A percentile compares a stretch with the other conserved stretches of the same genome.
Evolutionary conservation across 2,113 vertebrate species (phyloP).

Genomic region (Microtus richardsoni): DNA sequence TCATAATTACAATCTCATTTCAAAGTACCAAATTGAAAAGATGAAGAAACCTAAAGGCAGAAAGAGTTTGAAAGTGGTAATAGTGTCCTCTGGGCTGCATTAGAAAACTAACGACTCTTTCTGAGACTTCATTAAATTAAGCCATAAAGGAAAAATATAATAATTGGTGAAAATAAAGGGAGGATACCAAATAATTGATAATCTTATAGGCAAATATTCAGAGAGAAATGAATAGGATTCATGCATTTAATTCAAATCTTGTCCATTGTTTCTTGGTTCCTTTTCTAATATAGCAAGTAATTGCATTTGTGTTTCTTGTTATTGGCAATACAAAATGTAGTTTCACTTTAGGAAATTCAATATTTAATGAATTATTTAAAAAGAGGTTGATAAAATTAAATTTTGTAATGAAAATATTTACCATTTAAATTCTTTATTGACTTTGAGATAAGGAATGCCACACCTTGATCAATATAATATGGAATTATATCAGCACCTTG

Average conservation of each 20-base stretch:
- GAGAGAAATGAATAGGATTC: constrained; percentile 15
- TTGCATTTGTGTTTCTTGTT: constrained; percentile 25
- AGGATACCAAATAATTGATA: constrained; percentile 15
- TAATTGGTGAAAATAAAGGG: neutral
- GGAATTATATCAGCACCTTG: constrained; percentile 45
- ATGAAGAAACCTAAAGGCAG: constrained; percentile 64
- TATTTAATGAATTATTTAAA: constrained; percentile 51
- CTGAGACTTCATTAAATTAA: constrained; percentile 72
- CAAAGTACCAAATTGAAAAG: constrained; percentile 63
- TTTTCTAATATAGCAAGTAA: constrained; percentile 37
- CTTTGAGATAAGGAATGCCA: neutral
- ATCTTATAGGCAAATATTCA: neutral
- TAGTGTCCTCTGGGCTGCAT: constrained; percentile 59
- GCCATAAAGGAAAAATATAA: constrained; percentile 54
- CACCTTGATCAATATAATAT: constrained; percentile 30
- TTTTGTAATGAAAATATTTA: constrained; percentile 64
- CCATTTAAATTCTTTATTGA: constrained; percentile 22
- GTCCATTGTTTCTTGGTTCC: neutral
- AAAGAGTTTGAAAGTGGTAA: constrained; percentile 66
- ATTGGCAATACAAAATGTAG: neutral
- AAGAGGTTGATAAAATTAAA: constrained; percentile 48
- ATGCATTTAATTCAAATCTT: constrained; percentile 33
- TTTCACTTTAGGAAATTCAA: constrained; percentile 44
- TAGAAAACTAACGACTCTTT: constrained; percentile 63
- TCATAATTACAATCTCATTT: constrained; percentile 75